Evolutionary conservation across 2,113 vertebrate genomes (phyloP), one percentile per base, ranked within the genome.

Genomic region (Melierax canorus): DNA sequence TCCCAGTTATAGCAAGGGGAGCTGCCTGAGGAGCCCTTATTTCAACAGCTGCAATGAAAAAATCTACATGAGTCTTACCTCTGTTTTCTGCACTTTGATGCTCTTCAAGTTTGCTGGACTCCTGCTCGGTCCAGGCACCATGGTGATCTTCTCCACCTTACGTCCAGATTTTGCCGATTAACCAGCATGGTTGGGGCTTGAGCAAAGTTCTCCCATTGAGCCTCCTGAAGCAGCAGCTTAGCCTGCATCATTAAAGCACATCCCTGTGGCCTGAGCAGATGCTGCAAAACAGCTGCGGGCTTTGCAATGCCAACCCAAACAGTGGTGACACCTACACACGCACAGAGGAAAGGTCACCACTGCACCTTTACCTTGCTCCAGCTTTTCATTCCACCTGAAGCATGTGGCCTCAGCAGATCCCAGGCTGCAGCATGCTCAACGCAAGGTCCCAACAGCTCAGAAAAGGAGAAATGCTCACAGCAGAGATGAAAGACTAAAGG

Each of bases 41-140:
- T 23, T 34, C 62, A 21, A 55, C 53, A 39, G 39, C 45, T 15
- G n/a, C 0, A 3, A 3, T 53, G 38, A 32, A 63, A 58, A 20
- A 46, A 19, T 6, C 32, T 41, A 20, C 23, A 6, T 3, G 32
- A 2, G 4, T 30, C 55, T 80, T 46, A 29, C 15, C 39, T 48
- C 27, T 0, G 1, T 51, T 56, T 92, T 34, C 63, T 81, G 80
- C 12, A 23, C 58, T 60, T 41, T 17, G 15, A 30, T 27, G 17
- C 10, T 68, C 32, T 36, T 41, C 32, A 68, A 45, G 46, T n/a
- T 34, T 48, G 53, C 46, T 36, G 45, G 38, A 53, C 38, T 92
- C 18, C 67, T 50, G 43, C 68, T 87, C 0, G 0, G 6, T 20
- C 26, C 55, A 46, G 30, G 39, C 26, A n/a, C 46, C 10, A 0